Conservation (phyloP, 2,888 invertebrate species). For the Cosmia trapezina region DNA sequence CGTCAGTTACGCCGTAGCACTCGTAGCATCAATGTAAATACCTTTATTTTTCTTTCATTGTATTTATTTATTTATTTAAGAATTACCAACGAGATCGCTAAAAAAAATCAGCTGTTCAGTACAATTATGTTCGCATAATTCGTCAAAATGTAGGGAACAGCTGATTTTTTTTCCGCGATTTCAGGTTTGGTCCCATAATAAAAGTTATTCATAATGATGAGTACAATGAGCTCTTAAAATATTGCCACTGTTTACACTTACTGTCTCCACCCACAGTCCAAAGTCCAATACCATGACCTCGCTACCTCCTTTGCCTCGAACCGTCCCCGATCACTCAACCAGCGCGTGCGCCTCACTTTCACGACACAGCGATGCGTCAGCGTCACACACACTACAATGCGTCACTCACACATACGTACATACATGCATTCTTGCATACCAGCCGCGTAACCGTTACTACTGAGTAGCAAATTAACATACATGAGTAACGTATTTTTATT, state of each 20-base stretch:
- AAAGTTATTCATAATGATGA: too few species aligned
- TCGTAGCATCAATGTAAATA: conserved; percentile 3
- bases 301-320: conserved; percentile 63
- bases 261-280: conserved; percentile 20
- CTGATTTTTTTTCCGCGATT: too few species aligned
- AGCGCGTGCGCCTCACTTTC: conserved; percentile 76
- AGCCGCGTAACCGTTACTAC: conserved; percentile 61
- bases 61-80: not conserved
- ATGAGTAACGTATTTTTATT: conserved; percentile 49
- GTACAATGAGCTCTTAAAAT: too few species aligned
- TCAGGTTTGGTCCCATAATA: too few species aligned
- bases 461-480: conserved; percentile 51
- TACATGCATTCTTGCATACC: conserved; percentile 40
- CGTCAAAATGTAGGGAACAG: too few species aligned
- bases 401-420: conserved; percentile 34
- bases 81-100: too few species aligned
- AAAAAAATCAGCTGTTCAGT: too few species aligned
- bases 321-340: conserved; percentile 70
- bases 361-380: conserved; percentile 68
- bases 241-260: too few species aligned
- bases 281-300: conserved; percentile 42
- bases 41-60: not conserved
- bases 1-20: conserved; percentile 9
- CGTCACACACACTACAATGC: conserved; percentile 55
- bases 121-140: too few species aligned